phyloP scores from a whole-genome alignment of 2,797 vertebrate genomes.

The Manis javanica region DNA sequence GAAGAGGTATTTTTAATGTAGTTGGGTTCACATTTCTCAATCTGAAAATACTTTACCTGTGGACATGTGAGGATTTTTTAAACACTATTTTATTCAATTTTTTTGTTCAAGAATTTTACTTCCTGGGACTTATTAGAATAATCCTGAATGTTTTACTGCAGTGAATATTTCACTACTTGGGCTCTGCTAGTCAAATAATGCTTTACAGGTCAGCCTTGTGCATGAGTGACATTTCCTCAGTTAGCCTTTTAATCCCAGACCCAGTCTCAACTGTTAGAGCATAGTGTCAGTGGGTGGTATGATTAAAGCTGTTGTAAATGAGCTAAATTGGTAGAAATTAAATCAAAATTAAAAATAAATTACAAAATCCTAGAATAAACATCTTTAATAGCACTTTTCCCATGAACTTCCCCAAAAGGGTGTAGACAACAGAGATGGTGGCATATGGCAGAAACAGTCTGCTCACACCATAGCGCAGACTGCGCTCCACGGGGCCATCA shows the following conservation, averaged over 20 bases:
- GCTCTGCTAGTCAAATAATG: neutral
- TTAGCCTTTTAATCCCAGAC: neutral
- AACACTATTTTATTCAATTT: neutral
- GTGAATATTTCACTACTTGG: neutral
- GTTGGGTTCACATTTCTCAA: neutral
- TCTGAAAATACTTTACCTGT: neutral
- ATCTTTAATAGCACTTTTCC: constrained; percentile 50
- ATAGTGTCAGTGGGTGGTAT: neutral
- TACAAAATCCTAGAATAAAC: constrained; percentile 67
- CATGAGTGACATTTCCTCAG: neutral
- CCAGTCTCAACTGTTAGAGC: neutral
- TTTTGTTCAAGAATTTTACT: neutral
- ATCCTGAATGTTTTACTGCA: neutral
- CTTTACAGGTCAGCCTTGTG: neutral
- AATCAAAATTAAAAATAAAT: constrained; percentile 73
- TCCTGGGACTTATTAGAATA: neutral
- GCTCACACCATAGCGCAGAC: neutral
- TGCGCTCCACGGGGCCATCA: neutral
- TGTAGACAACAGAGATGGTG: constrained; percentile 4
- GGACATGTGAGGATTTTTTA: neutral
- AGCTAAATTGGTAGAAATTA: constrained; percentile 62
- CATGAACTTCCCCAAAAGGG: constrained; percentile 29
- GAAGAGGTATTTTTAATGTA: neutral
- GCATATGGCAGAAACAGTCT: constrained; percentile 62
- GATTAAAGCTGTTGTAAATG: constrained; percentile 45